These are phyloP conservation scores for Helicorthomorpha holstii DNA, from an alignment of 1,140 invertebrate species.

Conservation along the genomic window DNA sequence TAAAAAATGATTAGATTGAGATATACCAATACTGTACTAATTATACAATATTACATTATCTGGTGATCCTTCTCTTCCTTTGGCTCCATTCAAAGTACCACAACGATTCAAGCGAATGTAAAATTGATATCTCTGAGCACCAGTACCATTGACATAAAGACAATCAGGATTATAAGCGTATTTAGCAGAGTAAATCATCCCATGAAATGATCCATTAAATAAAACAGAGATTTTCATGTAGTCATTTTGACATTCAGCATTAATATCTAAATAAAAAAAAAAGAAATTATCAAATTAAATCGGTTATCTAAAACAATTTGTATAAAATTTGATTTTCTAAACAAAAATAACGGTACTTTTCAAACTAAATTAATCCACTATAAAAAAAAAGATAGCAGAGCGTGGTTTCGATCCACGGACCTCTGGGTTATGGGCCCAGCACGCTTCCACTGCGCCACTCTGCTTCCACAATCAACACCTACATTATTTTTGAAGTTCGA, in stretches of 20 bases:
- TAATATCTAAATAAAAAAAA: constrained; percentile 53
- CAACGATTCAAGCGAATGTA: constrained; percentile 82
- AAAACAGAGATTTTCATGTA: constrained; percentile 85
- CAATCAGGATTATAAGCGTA: constrained; percentile 87
- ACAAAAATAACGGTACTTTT: too few species aligned
- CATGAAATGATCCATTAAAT: constrained; percentile 78
- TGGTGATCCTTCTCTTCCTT: background rate
- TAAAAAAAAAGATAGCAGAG: too few species aligned
- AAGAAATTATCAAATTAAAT: too few species aligned
- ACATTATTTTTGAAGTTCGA: too few species aligned
- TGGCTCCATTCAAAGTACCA: constrained; percentile 47
- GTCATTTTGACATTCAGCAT: constrained; percentile 85
- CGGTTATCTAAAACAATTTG: too few species aligned
- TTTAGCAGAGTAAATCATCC: constrained; percentile 75
- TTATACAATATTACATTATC: background rate
- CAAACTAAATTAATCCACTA: too few species aligned
- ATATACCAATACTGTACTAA: background rate
- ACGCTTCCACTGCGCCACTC: too few species aligned
- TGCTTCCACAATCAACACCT: too few species aligned
- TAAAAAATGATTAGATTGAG: background rate
- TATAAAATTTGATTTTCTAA: too few species aligned
- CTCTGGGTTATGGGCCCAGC: too few species aligned
- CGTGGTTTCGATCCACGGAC: too few species aligned
- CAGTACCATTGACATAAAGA: constrained; percentile 86
- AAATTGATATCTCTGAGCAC: constrained; percentile 78